Evolutionary conservation across 2,113 vertebrate species (phyloP), one percentile per base, ranked within the genome.

Genomic region (Proteles cristata): DNA sequence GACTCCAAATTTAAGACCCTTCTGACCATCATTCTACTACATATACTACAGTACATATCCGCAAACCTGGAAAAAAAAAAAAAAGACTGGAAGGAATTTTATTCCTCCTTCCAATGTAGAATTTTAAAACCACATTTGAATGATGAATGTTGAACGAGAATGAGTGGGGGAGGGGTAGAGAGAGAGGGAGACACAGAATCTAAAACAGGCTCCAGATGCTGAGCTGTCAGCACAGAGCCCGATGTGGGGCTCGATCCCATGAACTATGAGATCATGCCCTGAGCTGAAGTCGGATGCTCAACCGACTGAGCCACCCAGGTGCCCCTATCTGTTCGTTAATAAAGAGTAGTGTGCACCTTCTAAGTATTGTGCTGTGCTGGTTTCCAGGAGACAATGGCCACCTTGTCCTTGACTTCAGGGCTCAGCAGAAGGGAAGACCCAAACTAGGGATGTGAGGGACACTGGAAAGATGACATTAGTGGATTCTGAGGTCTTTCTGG

Each of bases 41-140:
- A 15, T 25, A 1, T 6, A 10, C 21, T 31, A 31, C 53, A 17
- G 35, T 45, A 21, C 0, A 19, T 21, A 33, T 2, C 1, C 0
- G 7, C 28, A 4, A 48, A 7, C 14, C n/a, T 48, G 35, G 35
- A 4, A 31, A 74, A n/a, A 4, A n/a, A 11, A 50, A 50, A 50
- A 50, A 68, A 31, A 11, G 11, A 8, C 39, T 39, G 11, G 8
- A 33, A 31, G 28, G 28, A n/a, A 39, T 53, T 65, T 6, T 26
- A n/a, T 10, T 26, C 19, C n/a, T 10, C 14, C 28, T n/a, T n/a
- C 61, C 31, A 11, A 2, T 12, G 31, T 25, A 21, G 23, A 45
- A 21, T 69, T 79, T 86, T 12, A 11, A 65, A 82, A 50, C 63
- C 28, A 58, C 35, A 10, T 39, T 33, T 73, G 69, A 86, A 63